phyloP scores from a whole-genome alignment of 2,113 vertebrate genomes.

The Osmerus mordax region DNA sequence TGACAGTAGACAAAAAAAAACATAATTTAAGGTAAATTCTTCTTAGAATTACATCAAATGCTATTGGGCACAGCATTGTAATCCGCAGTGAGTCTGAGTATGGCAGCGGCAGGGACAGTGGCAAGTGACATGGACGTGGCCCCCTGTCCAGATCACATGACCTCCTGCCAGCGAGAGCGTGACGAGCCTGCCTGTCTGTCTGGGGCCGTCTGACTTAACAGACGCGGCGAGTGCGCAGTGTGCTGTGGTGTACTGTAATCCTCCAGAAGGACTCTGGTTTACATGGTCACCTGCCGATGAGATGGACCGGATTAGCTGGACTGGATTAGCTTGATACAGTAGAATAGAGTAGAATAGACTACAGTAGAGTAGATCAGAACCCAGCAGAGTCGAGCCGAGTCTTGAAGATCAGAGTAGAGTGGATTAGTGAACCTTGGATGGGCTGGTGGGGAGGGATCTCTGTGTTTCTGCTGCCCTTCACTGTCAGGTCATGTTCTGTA shows the following conservation, averaged over 20 bases:
- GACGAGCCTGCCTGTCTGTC: slow-evolving; percentile 20
- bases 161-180: slow-evolving; percentile 39
- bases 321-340: neutral
- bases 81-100: slow-evolving; percentile 44
- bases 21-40: slow-evolving; percentile 22
- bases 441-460: neutral
- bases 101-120: slow-evolving; percentile 41
- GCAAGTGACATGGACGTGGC: slow-evolving; percentile 38
- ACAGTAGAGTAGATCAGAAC: neutral
- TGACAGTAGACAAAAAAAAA: slow-evolving; percentile 17
- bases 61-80: slow-evolving; percentile 42
- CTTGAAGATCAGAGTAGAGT: no score
- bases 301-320: no score
- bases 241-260: slow-evolving; percentile 41
- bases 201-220: slow-evolving; percentile 22
- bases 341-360: neutral
- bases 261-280: slow-evolving; percentile 15
- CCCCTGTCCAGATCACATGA: slow-evolving; percentile 54
- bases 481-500: slow-evolving; percentile 22
- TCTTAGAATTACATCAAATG: slow-evolving; percentile 53
- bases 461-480: slow-evolving; percentile 3
- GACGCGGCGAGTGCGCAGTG: slow-evolving; percentile 35
- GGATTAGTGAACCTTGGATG: no score
- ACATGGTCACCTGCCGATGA: slow-evolving; percentile 54
- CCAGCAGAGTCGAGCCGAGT: neutral